Evolutionary conservation across 1,140 invertebrate genomes (phyloP).

Genomic region (Aphis gossypii): DNA sequence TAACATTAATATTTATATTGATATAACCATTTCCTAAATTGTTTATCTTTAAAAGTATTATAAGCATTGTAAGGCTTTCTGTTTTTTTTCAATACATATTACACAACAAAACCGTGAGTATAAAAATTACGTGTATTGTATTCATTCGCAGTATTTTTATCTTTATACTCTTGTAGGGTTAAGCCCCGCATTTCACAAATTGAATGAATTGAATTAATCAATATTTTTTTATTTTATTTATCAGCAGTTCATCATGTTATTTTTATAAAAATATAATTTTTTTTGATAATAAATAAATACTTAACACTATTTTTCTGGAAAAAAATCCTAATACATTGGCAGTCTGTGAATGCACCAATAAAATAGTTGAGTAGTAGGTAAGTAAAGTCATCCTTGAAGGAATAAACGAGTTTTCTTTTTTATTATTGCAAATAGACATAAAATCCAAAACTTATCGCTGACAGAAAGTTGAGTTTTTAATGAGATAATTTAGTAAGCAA

Average conservation of each 20-base stretch:
- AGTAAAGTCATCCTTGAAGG: neutral
- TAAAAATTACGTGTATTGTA: neutral
- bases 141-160: neutral
- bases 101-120: neutral
- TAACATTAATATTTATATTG: slow-evolving; percentile 12
- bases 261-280: neutral
- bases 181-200: neutral
- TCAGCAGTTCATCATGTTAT: neutral
- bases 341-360: neutral
- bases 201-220: neutral
- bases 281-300: neutral
- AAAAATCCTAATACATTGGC: neutral
- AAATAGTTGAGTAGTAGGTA: neutral
- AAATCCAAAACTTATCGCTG: neutral
- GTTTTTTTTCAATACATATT: neutral
- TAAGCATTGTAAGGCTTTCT: neutral
- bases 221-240: neutral
- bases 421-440: neutral
- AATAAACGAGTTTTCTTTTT: neutral
- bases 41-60: slow-evolving; percentile 19
- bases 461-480: neutral
- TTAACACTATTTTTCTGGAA: neutral
- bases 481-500: neutral
- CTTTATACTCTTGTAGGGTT: neutral
- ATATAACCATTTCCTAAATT: neutral